Evolutionary conservation across 30 jellyfish, hydroid and myxozoan species (phyloP), one percentile per base, ranked within the genome.

Genomic region (Hydra vulgaris): DNA sequence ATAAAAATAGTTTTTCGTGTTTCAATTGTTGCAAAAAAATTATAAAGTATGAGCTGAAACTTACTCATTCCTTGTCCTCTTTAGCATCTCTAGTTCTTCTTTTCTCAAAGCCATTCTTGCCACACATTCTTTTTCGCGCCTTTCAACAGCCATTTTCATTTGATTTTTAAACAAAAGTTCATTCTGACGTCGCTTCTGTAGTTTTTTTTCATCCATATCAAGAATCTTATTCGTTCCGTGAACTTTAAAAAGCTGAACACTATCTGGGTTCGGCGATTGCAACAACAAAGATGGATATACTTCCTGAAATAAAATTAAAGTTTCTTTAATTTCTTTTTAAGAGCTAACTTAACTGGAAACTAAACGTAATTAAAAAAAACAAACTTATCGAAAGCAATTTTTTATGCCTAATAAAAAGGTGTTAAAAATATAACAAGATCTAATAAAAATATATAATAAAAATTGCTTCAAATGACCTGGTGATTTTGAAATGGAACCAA

Each of bases 71-170:
- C 78, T 86, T 16, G 98, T 88, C 25, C 85, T 72, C 27, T 70
- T 76, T 78, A 92, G 72, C 98, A 92, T 92, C 26, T 56, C 79
- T 26, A 78, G 19, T 73, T 92, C 98, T 56, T 92, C 98, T 72
- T 77, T 87, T 74, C 84, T 88, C 23, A 77, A 71, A 52, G 56
- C 71, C 27, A 83, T 40, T 27, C 83, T 95, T 56, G 71, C 88
- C 80, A 74, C 53, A 66, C 83, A 77, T 25, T 90, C 90, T 7
- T 80, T 56, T 18, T 89, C 67, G 54, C 84, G 83, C 86, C 85
- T 92, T 25, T 86, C 92, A 7, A 91, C 89, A 15, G 94, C 92
- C 79, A 92, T 92, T 25, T 81, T 61, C 74, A 92, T 25, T 74
- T 92, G 98, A 66, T 92, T 91, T 81, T 92, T 95, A 67, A 77